Evolutionary conservation across 2,113 vertebrate species (phyloP), one percentile per base, ranked within the genome.

Genomic region (Mola mola): DNA sequence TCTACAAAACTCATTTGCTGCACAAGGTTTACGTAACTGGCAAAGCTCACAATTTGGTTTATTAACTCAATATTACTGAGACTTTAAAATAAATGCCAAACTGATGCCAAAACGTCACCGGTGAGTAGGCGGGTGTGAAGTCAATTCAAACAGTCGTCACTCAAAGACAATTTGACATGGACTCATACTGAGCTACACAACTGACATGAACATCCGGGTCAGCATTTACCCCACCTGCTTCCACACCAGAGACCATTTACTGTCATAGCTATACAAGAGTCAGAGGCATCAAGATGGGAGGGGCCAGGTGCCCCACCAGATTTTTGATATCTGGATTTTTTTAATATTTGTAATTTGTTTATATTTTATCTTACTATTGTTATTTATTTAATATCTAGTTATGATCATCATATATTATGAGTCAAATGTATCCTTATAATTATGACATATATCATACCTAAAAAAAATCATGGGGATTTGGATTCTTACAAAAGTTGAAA

Each of bases 111-210:
- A 43, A 56, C 19, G 17, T 4, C 40, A 48, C 40, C n/a, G 48
- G 31, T 41, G 20, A 52, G 60, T 43, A 8, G 16, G 28, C 4
- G n/a, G 13, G 15, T 59, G 40, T 19, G 8, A 44, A 21, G 11
- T 43, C 8, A 12, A 28, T 10, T 42, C 9, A 48, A 16, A 62
- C 42, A 8, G 26, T 19, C n/a, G 16, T 26, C 8, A 13, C 24
- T 46, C 13, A 25, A 65, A 42, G 16, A 53, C 11, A 6, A 11
- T 4, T 17, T 15, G 1, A 26, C 8, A 58, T 21, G 51, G n/a
- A n/a, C n/a, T n/a, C n/a, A n/a, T n/a, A 61, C 53, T 74, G 24
- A 16, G 43, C 41, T 49, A 40, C 7, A 26, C n/a, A n/a, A n/a
- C n/a, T 5, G 41, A 75, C 40, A 51, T 34, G 17, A 52, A 36